Percentiles rank a stretch among this genome's conserved stretches.
Evolutionary conservation across 2,888 invertebrate species (phyloP).

Genomic region (Thecophora atra): DNA sequence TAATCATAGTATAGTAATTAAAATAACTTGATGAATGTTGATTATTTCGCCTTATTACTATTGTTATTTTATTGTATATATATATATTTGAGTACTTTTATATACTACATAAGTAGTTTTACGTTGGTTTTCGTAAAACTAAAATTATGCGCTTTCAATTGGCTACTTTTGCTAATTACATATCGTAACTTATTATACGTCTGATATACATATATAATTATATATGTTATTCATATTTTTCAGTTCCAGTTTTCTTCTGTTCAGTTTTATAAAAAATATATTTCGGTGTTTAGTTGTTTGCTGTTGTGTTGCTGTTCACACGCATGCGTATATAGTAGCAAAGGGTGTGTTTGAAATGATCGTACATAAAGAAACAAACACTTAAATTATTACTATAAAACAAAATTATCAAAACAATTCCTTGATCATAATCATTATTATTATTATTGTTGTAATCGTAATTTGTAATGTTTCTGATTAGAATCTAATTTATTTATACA

Average conservation of each 20-base stretch:
- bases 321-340: background rate
- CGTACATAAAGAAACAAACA: background rate
- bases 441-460: too few species aligned
- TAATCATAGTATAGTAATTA: too few species aligned
- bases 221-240: background rate
- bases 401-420: background rate
- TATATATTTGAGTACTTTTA: too few species aligned
- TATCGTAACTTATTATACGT: too few species aligned
- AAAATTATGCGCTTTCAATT: slow-evolving; percentile 12
- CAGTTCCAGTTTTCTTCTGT: background rate
- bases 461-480: too few species aligned
- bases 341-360: background rate
- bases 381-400: background rate
- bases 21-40: too few species aligned
- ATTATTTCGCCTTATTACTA: too few species aligned
- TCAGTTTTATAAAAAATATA: slow-evolving; percentile 46
- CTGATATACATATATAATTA: too few species aligned
- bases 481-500: too few species aligned
- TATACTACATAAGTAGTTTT: background rate
- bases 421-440: too few species aligned
- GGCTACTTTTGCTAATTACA: slow-evolving; percentile 15
- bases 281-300: slow-evolving; percentile 50
- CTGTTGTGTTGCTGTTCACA: slow-evolving; percentile 25
- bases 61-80: too few species aligned
- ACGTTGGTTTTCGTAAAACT: background rate